These are phyloP conservation scores for Dasysyrphus tricinctus DNA, from an alignment of 2,888 invertebrate species.

Conservation along the genomic window DNA sequence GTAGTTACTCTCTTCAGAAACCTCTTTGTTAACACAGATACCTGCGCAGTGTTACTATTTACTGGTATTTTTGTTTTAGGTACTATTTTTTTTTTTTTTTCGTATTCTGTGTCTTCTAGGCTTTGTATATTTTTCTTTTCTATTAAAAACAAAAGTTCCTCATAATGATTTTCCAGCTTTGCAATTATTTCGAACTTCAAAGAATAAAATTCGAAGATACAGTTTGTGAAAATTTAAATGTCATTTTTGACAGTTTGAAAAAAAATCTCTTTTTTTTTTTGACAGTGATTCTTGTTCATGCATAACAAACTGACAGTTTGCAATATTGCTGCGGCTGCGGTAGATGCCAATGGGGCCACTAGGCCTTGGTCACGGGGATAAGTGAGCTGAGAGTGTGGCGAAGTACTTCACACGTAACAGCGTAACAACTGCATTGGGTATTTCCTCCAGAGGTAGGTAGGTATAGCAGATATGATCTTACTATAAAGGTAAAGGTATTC, in stretches of 20 bases:
- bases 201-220: background rate
- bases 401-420: constrained; percentile 35
- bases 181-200: background rate
- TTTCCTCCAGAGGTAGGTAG: background rate
- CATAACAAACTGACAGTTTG: constrained; percentile 41
- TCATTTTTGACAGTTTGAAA: constrained; percentile 20
- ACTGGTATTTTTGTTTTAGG: constrained; percentile 15
- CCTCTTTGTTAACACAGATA: constrained; percentile 68
- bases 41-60: constrained; percentile 54
- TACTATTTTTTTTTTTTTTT: background rate
- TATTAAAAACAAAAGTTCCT: constrained; percentile 4
- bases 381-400: constrained; percentile 7
- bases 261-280: background rate
- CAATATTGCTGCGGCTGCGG: constrained; percentile 14
- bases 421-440: constrained; percentile 60
- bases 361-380: constrained; percentile 65
- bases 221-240: constrained; percentile 29
- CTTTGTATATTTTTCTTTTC: background rate
- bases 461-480: constrained; percentile 32
- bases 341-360: constrained; percentile 64
- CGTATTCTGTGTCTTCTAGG: constrained; percentile 1
- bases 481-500: constrained; percentile 17
- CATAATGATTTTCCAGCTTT: background rate
- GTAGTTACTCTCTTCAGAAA: background rate
- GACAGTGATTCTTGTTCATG: constrained; percentile 21